Base-by-base conservation (phyloP, 1,140 invertebrate species). In the Drosophila hydei region DNA sequence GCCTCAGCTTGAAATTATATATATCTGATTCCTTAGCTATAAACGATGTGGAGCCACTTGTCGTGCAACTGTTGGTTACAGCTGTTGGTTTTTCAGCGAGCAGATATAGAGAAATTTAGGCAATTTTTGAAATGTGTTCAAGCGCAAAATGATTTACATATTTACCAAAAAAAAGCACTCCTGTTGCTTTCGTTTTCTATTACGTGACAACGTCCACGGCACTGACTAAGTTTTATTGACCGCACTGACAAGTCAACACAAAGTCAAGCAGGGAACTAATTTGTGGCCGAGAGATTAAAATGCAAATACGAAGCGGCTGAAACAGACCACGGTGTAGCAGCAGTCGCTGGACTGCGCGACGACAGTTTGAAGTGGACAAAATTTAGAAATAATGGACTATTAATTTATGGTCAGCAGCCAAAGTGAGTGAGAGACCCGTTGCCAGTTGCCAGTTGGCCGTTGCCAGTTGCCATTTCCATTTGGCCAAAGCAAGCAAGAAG, bases 321-420 rank as follows among this genome's bases (percentile, higher is more conserved):
- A 50, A 42, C 19, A 11, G 23, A 4, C 50, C 60, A 63, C 71
- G 77, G 72, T 72, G 69, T 33, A 27, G 52, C 75, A 54, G 65
- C 67, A 59, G 63, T 47, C 67, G 48, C 59, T 75, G 59, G 83
- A 11, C 56, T 38, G 51, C 38, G 65, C 83, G 83, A 76, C 83
- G 83, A 88, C 83, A 88, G 78, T 76, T 88, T 88, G 72, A 79
- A 87, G 83, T 83, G 78, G 75, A 88, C 78, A 87, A 87, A 88
- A 81, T 88, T 88, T 81, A 70, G 78, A 87, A 87, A 87, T 87
- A 87, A 87, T 87, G 83, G 83, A 88, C 83, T 87, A 88, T 83
- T 87, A 87, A 87, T 87, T 87, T 87, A 87, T 87, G 64, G 83
- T 65, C 61, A 68, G 42, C 38, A 40, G 38, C 38, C 38, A 14